Conservation (phyloP, 2,113 vertebrate species). For the Emydocephalus ijimae region DNA sequence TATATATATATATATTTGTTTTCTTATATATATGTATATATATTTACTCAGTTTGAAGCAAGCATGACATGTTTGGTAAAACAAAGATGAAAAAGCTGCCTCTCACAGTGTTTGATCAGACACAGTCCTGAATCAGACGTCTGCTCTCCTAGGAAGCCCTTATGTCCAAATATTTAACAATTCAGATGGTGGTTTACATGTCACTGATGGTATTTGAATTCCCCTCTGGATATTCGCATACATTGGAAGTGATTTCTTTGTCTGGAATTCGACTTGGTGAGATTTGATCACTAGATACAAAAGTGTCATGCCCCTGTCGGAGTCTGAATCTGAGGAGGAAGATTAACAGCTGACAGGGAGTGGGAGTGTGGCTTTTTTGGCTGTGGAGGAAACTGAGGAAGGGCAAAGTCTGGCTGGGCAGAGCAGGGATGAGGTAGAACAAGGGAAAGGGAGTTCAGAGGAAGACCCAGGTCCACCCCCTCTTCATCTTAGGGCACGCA, state of each 20-base stretch:
- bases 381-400: no score
- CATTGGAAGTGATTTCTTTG: not conserved
- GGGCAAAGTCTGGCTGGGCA: no score
- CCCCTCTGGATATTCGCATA: not conserved
- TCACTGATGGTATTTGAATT: slow-evolving; percentile 3
- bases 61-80: slow-evolving; percentile 14
- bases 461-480: no score
- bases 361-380: no score
- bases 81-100: slow-evolving; percentile 15
- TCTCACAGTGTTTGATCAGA: slow-evolving; percentile 22
- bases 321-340: no score
- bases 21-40: no score
- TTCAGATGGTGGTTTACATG: not conserved
- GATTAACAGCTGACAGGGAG: no score
- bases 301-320: not conserved
- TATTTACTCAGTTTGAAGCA: slow-evolving; percentile 36
- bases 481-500: no score
- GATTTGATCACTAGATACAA: not conserved
- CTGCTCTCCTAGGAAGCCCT: slow-evolving; percentile 14
- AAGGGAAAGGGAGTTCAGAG: no score
- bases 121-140: not conserved
- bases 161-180: slow-evolving; percentile 36
- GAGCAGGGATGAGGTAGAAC: no score
- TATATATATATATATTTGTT: no score
- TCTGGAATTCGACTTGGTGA: not conserved